Evolutionary conservation across 2,888 invertebrate species (phyloP), one percentile per base, ranked within the genome.

Genomic region (Metalampra italica): DNA sequence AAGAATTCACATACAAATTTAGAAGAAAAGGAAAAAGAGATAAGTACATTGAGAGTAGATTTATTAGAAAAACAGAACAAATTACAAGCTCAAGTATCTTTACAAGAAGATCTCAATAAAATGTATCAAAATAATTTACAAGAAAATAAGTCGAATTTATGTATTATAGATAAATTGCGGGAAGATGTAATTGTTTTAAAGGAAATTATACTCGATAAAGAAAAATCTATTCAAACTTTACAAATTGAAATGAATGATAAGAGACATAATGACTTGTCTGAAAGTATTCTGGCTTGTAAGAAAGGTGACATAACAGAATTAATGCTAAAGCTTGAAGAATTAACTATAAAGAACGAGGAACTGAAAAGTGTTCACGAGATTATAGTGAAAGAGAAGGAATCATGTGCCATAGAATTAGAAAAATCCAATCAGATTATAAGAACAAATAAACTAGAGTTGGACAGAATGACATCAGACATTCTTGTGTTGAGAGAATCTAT

Each of bases 401-500:
- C 57, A 1, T 71, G 75, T 55, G 58, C 78, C 55, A 44, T 47
- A 50, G 69, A 86, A 62, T 60, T 90, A 54, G 58, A 82, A 61
- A 78, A 71, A 46, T 85, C 90, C 38, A 63, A 69, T 37, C 68
- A 69, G 7, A 78, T 68, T 9, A 73, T 82, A 13, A 71, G 69
- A 51, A 64, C 73, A 7, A 82, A 83, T 51, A 75, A 81, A 40
- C 59, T 64, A 1, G 80, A 79, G 46, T 56, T 90, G 29, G 77
- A 82, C 34, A 69, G 66, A 15, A 78, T 90, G 62, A 70, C 86
- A 1, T 64, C 76, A 5, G 82, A 88, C 49, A 73, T 82, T 50
- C 50, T 78, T 11, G 56, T 71, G n/a, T 59, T 88, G n/a, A 75
- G 67, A 56, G 75, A 81, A 54, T 68, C 78, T 1, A 60, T 82